Evolutionary conservation across 2,797 vertebrate species (phyloP), one percentile per base, ranked within the genome.

Genomic region (Acanthopagrus latus): DNA sequence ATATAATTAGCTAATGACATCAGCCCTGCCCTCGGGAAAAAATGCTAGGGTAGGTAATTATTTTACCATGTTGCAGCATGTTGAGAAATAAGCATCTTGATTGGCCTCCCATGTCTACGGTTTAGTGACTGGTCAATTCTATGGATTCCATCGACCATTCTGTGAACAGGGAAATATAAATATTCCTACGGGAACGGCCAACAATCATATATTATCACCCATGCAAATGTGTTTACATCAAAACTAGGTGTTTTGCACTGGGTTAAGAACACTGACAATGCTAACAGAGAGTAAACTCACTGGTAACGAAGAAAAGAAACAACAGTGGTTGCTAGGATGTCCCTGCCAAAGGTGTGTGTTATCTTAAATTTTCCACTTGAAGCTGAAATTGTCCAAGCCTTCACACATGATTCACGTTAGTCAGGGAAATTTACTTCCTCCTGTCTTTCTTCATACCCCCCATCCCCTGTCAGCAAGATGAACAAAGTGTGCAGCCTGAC

Each of bases 341-440:
- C 64, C 57, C 74, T 63, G 62, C 41, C 56, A 4, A 69, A 72
- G 55, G 60, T 83, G 79, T 76, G 65, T 85, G 68, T 57, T 52
- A 83, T 68, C 76, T 82, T 57, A 52, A 3, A 85, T 84, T 86
- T 91, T 89, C 84, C 76, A 64, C 82, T 84, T 78, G 63, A 64
- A 82, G 74, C 57, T 85, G 76, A 87, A 81, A 88, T 81, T 81
- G 76, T 74, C 63, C 75, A 82, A 73, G 74, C 68, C 62, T 75
- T 41, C 51, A 54, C 21, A 63, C 51, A 62, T 76, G 78, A 81
- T 85, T 86, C 82, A 77, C 58, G 20, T 59, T 63, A 76, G 70
- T 78, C 54, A 0, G 50, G 54, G 73, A 25, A 81, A 78, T 86
- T 89, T 83, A 63, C 58, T 69, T 57, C 10, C 33, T 64, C 33